These are phyloP conservation scores for Eilema depressum DNA, from an alignment of 2,888 invertebrate species.

Conservation along the genomic window DNA sequence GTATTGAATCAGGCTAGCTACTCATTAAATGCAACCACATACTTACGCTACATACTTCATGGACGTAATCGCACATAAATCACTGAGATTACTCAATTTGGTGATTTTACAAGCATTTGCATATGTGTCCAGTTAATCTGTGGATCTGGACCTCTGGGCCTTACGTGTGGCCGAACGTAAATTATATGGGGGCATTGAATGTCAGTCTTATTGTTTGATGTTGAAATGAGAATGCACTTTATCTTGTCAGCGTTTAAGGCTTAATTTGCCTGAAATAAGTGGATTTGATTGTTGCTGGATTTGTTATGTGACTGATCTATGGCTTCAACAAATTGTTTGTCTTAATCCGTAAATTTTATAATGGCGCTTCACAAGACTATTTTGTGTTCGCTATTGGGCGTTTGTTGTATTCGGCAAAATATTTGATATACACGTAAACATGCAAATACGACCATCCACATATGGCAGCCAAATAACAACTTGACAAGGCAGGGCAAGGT, in stretches of 20 bases:
- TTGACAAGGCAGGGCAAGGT: too few relatives aligned
- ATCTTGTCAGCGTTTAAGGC: conserved; percentile 12
- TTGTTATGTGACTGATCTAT: not conserved
- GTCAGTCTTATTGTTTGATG: conserved; percentile 37
- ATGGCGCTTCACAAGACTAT: too few relatives aligned
- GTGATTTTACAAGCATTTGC: conserved; percentile 53
- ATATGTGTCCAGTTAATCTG: conserved; percentile 42
- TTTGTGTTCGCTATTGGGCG: too few relatives aligned
- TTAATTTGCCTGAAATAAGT: conserved; percentile 2
- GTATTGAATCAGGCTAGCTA: not conserved
- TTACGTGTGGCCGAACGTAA: conserved; percentile 45
- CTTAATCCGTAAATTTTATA: too few relatives aligned
- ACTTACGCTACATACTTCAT: conserved; percentile 27
- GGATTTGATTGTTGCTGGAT: not conserved
- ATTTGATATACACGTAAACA: too few relatives aligned
- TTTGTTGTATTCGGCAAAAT: too few relatives aligned
- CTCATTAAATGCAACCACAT: conserved; percentile 25
- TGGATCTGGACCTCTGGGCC: conserved; percentile 38
- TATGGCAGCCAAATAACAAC: too few relatives aligned
- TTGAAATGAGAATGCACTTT: conserved; percentile 19
- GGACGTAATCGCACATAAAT: conserved; percentile 44
- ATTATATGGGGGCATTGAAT: conserved; percentile 36
- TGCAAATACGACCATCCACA: too few relatives aligned
- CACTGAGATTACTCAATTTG: conserved; percentile 56
- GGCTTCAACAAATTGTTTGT: not conserved